Percentiles rank a stretch among this genome's conserved stretches.
These are phyloP conservation scores for Andrena bucephala DNA, from an alignment of 2,888 invertebrate genomes.

Conservation along the genomic window DNA sequence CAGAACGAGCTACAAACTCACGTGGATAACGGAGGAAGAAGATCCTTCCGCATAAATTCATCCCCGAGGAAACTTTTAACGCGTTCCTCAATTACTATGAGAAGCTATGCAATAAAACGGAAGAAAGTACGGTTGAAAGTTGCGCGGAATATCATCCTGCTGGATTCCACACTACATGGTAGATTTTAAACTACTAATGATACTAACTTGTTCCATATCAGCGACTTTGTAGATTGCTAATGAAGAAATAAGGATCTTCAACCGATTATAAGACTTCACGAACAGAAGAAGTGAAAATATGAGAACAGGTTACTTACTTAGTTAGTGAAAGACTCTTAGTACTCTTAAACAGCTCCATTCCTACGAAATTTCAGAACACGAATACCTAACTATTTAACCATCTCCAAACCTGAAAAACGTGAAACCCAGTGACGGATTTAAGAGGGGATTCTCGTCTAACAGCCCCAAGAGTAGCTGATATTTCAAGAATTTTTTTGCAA, in stretches of 20 bases:
- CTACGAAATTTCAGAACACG: not conserved
- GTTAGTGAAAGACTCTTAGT: no score
- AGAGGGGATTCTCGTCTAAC: not conserved
- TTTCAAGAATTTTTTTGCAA: no score
- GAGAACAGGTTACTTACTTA: not conserved
- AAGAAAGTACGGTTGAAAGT: no score
- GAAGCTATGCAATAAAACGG: no score
- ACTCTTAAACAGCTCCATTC: not conserved
- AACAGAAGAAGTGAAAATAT: not conserved
- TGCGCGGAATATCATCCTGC: not conserved
- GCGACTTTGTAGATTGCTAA: not conserved
- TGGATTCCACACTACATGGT: not conserved
- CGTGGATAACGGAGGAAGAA: not conserved
- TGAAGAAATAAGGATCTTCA: not conserved
- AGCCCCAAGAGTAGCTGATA: not conserved
- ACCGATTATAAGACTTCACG: not conserved
- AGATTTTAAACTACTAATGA: not conserved
- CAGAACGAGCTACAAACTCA: slow-evolving; percentile 47
- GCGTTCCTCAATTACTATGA: no score
- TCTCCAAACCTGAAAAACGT: not conserved
- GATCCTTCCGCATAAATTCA: not conserved
- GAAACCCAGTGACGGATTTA: not conserved
- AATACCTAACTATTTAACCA: not conserved
- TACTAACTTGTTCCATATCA: not conserved
- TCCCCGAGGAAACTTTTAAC: not conserved